A percentile compares a stretch with the other conserved stretches of the same genome.
phyloP scores from a whole-genome alignment of 2,113 vertebrate genomes.

The Grammomys dolichurus region DNA sequence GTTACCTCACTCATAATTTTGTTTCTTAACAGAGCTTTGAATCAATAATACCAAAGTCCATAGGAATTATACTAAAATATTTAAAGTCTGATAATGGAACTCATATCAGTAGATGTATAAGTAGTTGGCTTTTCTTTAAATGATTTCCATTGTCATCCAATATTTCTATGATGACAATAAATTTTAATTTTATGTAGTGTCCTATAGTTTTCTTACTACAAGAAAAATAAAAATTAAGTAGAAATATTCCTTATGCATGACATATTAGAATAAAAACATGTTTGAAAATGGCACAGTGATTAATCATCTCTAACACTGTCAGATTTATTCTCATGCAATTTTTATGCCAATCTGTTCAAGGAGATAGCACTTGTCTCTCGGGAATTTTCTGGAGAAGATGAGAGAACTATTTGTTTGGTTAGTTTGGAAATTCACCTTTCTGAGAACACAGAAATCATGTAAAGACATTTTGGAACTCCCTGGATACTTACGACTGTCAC shows the following conservation, averaged over 20 bases:
- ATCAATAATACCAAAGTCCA: background rate
- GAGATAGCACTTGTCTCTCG: slow-evolving; percentile 32
- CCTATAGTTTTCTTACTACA: background rate
- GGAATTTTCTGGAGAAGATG: slow-evolving; percentile 53
- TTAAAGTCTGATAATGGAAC: background rate
- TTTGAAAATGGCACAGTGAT: slow-evolving; percentile 37
- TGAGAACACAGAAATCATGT: background rate
- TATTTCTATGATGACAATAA: background rate
- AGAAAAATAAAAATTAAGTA: slow-evolving; percentile 50
- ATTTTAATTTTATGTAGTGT: slow-evolving; percentile 45
- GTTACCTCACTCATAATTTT: background rate
- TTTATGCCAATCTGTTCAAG: slow-evolving; percentile 48
- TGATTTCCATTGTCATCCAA: slow-evolving; percentile 37
- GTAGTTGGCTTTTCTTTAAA: slow-evolving; percentile 10
- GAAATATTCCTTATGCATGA: background rate
- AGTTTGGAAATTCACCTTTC: slow-evolving; percentile 39
- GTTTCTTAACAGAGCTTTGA: slow-evolving; percentile 43
- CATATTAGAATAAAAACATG: slow-evolving; percentile 37
- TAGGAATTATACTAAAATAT: background rate
- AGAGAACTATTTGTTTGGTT: background rate
- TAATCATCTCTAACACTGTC: slow-evolving; percentile 34
- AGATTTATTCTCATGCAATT: slow-evolving; percentile 54
- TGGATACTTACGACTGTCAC: background rate
- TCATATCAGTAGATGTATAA: background rate
- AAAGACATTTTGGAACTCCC: background rate